Conservation (phyloP, 2,113 vertebrate genomes). For the Notechis scutatus region DNA sequence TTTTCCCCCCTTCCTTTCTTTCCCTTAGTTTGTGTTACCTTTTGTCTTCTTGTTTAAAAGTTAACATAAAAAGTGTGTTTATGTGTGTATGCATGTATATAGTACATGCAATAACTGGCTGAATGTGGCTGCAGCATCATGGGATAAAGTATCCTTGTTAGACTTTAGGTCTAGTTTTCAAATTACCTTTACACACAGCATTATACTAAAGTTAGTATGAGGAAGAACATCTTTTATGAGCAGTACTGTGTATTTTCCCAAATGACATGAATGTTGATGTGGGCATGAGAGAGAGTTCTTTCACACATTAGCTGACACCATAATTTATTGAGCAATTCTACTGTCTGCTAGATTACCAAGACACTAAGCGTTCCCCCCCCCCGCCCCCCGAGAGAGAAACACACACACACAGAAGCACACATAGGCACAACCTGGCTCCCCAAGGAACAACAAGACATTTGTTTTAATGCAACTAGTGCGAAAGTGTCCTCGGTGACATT, state of each 20-base stretch:
- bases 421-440: not conserved
- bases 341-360: not conserved
- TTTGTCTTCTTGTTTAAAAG: too few relatives aligned
- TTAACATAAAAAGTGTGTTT: too few relatives aligned
- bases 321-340: not conserved
- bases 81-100: too few relatives aligned
- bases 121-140: not conserved
- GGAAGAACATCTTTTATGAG: not conserved
- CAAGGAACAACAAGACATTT: not conserved
- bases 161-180: not conserved
- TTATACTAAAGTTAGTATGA: not conserved
- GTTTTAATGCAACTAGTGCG: not conserved
- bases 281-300: not conserved
- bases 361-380: not conserved
- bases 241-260: not conserved
- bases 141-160: not conserved
- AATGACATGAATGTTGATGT: not conserved
- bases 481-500: not conserved
- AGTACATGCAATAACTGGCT: not conserved
- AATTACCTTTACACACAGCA: not conserved
- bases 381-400: too few relatives aligned
- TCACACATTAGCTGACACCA: not conserved
- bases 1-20: too few relatives aligned
- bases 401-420: not conserved
- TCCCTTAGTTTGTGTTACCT: too few relatives aligned